Conservation (phyloP, 2,113 vertebrate genomes). For the Oenanthe oenanthe region DNA sequence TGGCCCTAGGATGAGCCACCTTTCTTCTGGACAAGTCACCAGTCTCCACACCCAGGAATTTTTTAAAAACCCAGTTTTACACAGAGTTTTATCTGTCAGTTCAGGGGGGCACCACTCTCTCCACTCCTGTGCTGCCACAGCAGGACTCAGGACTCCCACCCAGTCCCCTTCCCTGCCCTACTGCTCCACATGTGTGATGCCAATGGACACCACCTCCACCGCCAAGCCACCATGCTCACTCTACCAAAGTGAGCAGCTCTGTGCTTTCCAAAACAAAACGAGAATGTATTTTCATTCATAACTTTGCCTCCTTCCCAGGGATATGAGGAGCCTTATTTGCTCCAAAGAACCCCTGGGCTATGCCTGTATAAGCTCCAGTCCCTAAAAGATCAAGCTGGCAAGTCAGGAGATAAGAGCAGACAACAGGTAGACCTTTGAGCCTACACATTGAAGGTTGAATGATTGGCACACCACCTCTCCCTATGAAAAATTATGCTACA, state of each 20-base stretch:
- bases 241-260: background rate
- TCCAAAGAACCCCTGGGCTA: background rate
- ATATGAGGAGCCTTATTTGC: background rate
- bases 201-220: background rate
- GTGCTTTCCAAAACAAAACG: background rate
- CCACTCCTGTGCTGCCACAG: fast-evolving
- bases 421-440: slow-evolving; percentile 30
- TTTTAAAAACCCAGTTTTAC: background rate
- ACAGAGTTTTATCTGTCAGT: background rate
- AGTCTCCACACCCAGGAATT: background rate
- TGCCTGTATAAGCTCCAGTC: background rate
- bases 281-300: background rate
- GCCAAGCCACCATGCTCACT: fast-evolving
- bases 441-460: slow-evolving; percentile 35
- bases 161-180: background rate
- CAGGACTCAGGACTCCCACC: background rate
- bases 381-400: background rate
- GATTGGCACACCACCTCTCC: slow-evolving; percentile 47
- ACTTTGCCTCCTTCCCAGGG: background rate
- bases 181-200: fast-evolving
- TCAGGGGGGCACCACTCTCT: background rate
- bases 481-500: slow-evolving; percentile 60
- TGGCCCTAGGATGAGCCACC: background rate
- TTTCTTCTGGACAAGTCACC: background rate
- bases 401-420: slow-evolving; percentile 7